phyloP scores from a whole-genome alignment of 2,888 invertebrate genomes.

The Crematogaster levior region DNA sequence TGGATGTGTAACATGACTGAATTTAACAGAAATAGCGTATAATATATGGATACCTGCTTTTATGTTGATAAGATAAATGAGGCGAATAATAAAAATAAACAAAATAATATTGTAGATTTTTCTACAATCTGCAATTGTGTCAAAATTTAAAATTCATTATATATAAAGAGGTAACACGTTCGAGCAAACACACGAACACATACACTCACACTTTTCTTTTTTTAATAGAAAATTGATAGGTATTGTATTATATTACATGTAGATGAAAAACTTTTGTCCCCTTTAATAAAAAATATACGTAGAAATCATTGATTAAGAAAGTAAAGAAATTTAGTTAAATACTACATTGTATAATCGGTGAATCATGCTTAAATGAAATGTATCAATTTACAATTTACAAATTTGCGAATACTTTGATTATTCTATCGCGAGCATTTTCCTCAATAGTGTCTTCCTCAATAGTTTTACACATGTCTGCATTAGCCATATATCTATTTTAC shows the following conservation, averaged over 20 bases:
- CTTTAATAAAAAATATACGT: conserved; percentile 13
- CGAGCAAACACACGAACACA: no score
- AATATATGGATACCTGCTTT: background rate
- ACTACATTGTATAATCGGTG: background rate
- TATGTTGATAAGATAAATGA: background rate
- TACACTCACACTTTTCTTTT: background rate
- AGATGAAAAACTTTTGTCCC: background rate
- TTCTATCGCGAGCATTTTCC: background rate
- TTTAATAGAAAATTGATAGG: conserved; percentile 1
- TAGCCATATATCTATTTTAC: background rate
- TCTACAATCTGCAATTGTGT: background rate
- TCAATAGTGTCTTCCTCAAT: conserved; percentile 1
- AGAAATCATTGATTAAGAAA: background rate
- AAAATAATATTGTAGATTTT: background rate
- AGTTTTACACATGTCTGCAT: background rate
- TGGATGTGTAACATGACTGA: background rate
- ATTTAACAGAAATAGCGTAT: background rate
- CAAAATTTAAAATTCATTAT: background rate
- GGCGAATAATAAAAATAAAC: background rate
- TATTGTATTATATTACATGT: background rate
- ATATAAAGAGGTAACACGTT: no score
- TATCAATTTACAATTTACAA: no score
- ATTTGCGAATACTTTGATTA: background rate
- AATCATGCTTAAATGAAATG: no score
- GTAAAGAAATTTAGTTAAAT: no score